A percentile compares a stretch with the other conserved stretches of the same genome.
phyloP scores from a whole-genome alignment of 2,797 vertebrate species.

The Kryptopterus vitreolus region DNA sequence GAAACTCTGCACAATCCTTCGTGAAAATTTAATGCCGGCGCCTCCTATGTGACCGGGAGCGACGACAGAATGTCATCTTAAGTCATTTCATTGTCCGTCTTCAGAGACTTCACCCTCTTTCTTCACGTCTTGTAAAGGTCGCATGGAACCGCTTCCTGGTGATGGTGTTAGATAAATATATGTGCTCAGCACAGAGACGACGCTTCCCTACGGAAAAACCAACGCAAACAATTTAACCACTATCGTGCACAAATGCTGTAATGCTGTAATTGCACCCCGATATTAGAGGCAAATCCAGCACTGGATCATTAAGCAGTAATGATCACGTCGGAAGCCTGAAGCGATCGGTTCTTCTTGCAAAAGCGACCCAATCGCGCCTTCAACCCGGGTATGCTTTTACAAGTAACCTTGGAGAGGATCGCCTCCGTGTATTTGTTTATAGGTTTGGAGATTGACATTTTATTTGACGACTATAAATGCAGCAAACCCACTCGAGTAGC shows the following conservation, averaged over 20 bases:
- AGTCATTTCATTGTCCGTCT: conserved; percentile 28
- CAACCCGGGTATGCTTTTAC: conserved; percentile 13
- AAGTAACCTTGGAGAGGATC: conserved; percentile 22
- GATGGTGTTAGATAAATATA: conserved; percentile 33
- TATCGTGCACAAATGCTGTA: not conserved
- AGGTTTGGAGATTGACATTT: conserved; percentile 26
- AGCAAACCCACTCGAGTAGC: conserved; percentile 34
- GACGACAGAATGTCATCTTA: conserved; percentile 44
- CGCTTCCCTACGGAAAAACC: not conserved
- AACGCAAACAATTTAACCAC: not conserved
- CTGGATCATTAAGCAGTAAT: not conserved
- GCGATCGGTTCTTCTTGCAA: conserved; percentile 31
- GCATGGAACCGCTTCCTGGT: conserved; percentile 6
- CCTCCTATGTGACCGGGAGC: conserved; percentile 4
- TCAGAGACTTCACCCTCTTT: conserved; percentile 16
- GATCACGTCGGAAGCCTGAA: not conserved
- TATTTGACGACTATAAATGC: conserved; percentile 27
- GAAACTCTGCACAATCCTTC: conserved; percentile 32
- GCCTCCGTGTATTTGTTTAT: conserved; percentile 41
- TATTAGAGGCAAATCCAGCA: conserved; percentile 14
- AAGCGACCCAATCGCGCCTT: conserved; percentile 20
- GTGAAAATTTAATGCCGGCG: conserved; percentile 47
- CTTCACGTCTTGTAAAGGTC: not conserved
- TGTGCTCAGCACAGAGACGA: not conserved
- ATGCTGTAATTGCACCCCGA: not conserved